These are phyloP conservation scores for Calonectris borealis DNA, from an alignment of 2,113 vertebrate species.

Conservation along the genomic window DNA sequence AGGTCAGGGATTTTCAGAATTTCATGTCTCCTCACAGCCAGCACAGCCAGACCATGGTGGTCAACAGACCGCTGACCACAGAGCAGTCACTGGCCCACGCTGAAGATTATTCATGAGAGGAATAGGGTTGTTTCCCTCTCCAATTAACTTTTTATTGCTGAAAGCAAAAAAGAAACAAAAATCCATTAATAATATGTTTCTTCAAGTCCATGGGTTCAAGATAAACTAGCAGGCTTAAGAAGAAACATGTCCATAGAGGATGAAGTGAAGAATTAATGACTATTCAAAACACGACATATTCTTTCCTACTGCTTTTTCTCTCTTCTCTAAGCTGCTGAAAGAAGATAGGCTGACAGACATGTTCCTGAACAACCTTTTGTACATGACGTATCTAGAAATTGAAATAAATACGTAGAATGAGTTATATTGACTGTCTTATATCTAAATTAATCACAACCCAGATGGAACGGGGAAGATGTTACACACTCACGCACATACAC, in stretches of 20 bases:
- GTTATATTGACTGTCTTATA: background rate
- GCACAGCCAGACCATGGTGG: background rate
- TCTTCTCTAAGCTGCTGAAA: background rate
- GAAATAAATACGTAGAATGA: background rate
- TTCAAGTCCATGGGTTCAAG: background rate
- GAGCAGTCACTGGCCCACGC: background rate
- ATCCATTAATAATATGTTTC: background rate
- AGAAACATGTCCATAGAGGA: background rate
- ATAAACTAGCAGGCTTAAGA: background rate
- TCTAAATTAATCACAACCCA: background rate
- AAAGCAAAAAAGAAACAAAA: background rate
- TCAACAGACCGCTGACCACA: background rate
- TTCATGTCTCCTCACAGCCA: background rate
- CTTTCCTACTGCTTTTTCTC: background rate
- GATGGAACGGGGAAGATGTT: background rate
- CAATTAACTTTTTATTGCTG: slow-evolving; percentile 17
- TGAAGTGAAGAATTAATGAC: background rate
- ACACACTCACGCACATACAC: background rate
- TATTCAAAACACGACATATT: background rate
- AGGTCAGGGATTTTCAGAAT: slow-evolving; percentile 2
- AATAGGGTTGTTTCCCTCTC: background rate
- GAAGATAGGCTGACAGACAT: background rate
- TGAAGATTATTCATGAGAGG: background rate
- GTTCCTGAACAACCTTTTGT: background rate
- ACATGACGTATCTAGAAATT: background rate